These are phyloP conservation scores for Pachypanchax playfairii DNA, from an alignment of 2,113 vertebrate species.

Conservation along the genomic window DNA sequence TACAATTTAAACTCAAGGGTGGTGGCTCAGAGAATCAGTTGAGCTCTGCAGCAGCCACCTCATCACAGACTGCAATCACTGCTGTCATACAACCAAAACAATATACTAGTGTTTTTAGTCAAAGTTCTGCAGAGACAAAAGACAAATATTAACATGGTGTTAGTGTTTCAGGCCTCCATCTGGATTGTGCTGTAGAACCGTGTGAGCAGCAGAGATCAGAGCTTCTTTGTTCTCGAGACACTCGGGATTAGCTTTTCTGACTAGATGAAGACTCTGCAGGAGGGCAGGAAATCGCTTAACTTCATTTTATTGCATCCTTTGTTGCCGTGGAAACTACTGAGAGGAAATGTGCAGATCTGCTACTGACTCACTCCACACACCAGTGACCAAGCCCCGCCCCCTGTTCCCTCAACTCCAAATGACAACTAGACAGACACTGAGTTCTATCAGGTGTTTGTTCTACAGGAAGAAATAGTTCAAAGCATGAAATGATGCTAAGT, in stretches of 20 bases:
- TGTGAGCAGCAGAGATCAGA: slow-evolving; percentile 6
- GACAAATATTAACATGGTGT: too few relatives aligned
- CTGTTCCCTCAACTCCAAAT: not conserved
- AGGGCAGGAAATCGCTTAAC: slow-evolving; percentile 54
- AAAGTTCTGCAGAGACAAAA: too few relatives aligned
- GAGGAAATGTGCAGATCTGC: slow-evolving; percentile 16
- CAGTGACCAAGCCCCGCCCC: slow-evolving; percentile 6
- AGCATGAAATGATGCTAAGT: too few relatives aligned
- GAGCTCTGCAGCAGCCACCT: too few relatives aligned
- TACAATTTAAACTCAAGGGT: too few relatives aligned
- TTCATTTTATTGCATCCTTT: slow-evolving; percentile 67
- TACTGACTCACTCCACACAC: too few relatives aligned
- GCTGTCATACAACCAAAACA: too few relatives aligned
- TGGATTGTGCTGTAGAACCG: slow-evolving; percentile 3
- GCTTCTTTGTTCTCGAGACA: not conserved
- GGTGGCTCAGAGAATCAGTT: too few relatives aligned
- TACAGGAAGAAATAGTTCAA: not conserved
- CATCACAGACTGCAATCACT: too few relatives aligned
- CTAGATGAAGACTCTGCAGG: slow-evolving; percentile 24
- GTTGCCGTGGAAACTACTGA: slow-evolving; percentile 77
- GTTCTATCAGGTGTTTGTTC: not conserved
- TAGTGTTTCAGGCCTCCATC: slow-evolving; percentile 1
- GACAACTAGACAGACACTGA: not conserved
- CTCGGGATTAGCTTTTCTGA: not conserved
- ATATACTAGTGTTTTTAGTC: too few relatives aligned